phyloP scores from a whole-genome alignment of 2,797 vertebrate species.

The Lacerta agilis region DNA sequence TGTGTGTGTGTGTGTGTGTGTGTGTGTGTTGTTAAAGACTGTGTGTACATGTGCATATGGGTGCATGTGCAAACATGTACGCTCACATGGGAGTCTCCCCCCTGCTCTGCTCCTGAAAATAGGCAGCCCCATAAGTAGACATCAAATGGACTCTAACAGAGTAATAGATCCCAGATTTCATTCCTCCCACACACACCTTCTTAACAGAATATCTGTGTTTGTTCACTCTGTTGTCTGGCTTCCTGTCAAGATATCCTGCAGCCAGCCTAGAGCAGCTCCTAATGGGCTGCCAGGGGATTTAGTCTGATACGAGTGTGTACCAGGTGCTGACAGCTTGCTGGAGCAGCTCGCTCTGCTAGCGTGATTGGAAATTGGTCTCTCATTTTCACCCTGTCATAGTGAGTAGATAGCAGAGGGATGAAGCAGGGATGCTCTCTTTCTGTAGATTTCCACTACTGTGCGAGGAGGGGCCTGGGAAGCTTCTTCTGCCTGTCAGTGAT shows the following conservation, averaged over 20 bases:
- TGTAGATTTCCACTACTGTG: fast-evolving
- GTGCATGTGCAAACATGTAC: background rate
- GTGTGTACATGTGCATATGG: background rate
- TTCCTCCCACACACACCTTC: constrained; percentile 38
- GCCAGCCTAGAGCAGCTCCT: constrained; percentile 60
- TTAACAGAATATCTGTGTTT: constrained; percentile 2
- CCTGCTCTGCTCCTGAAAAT: background rate
- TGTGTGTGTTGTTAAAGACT: background rate
- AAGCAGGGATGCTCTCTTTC: constrained; percentile 34
- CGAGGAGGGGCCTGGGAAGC: background rate
- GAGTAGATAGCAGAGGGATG: background rate
- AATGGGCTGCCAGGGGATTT: constrained; percentile 60
- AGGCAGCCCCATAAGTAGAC: fast-evolving
- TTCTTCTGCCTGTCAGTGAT: background rate
- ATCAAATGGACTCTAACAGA: constrained; percentile 9
- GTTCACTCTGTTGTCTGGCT: background rate
- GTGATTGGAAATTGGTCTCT: constrained; percentile 34
- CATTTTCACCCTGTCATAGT: constrained; percentile 33
- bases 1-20: background rate
- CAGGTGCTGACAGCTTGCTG: constrained; percentile 53
- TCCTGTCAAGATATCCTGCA: constrained; percentile 57
- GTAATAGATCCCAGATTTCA: constrained; percentile 34
- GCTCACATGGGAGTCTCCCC: background rate
- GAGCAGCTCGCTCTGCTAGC: fast-evolving
- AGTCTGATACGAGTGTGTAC: constrained; percentile 40